These are phyloP conservation scores for Eremobia ochroleuca DNA, from an alignment of 2,888 invertebrate species.

Conservation along the genomic window DNA sequence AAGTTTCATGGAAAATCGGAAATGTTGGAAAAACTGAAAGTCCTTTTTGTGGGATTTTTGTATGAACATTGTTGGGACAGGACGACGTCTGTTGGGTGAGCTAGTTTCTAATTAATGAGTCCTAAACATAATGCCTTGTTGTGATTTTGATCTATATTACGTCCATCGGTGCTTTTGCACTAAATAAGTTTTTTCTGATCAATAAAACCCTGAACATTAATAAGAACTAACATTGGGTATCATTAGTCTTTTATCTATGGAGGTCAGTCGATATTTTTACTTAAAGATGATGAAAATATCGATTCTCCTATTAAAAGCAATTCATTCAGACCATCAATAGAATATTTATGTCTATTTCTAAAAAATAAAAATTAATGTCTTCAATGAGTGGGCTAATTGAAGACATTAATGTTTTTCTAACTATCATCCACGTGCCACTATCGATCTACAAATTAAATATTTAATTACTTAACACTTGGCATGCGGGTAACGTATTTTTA, in stretches of 20 bases:
- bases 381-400: too few relatives aligned
- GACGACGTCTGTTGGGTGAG: neutral
- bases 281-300: too few relatives aligned
- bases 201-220: too few relatives aligned
- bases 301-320: neutral
- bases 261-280: too few relatives aligned
- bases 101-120: neutral
- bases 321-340: neutral
- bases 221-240: neutral
- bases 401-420: neutral
- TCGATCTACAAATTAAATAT: neutral
- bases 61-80: neutral
- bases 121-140: too few relatives aligned
- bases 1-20: neutral
- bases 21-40: neutral
- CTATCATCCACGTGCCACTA: neutral
- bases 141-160: too few relatives aligned
- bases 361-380: too few relatives aligned
- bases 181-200: too few relatives aligned
- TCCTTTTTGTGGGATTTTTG: neutral
- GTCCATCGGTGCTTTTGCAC: too few relatives aligned
- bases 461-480: too few relatives aligned
- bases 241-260: neutral
- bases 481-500: too few relatives aligned
- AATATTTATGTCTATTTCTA: neutral